These are phyloP conservation scores for Coryphaenoides rupestris DNA, from an alignment of 2,113 vertebrate genomes.

Conservation along the genomic window DNA sequence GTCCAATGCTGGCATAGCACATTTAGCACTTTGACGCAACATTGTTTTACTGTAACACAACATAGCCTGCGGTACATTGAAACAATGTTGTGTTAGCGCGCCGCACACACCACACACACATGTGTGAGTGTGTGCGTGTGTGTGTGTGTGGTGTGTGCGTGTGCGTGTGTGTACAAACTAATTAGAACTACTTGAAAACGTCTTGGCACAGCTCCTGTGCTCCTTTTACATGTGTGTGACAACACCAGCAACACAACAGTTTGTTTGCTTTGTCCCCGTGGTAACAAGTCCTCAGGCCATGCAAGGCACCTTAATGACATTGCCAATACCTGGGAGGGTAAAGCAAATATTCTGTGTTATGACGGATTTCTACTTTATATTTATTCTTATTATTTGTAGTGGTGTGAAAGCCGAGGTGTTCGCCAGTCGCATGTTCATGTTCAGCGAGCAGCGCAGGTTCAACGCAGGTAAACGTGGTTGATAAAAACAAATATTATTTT, in stretches of 20 bases:
- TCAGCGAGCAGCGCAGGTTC: too few species aligned
- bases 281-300: constrained; percentile 80
- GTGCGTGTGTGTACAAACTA: background rate
- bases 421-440: too few species aligned
- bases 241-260: constrained; percentile 72
- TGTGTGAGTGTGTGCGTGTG: background rate
- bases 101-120: background rate
- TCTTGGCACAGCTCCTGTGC: constrained; percentile 50
- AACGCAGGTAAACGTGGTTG: too few species aligned
- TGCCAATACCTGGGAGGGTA: constrained; percentile 60
- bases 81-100: constrained; percentile 9
- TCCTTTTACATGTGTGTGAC: constrained; percentile 70
- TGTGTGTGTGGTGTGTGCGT: too few species aligned
- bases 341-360: constrained; percentile 47
- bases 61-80: background rate
- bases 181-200: constrained; percentile 52
- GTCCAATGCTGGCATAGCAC: too few species aligned
- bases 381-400: too few species aligned
- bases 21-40: constrained; percentile 6
- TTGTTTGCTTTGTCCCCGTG: constrained; percentile 81
- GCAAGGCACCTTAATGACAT: constrained; percentile 67
- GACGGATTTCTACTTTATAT: too few species aligned
- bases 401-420: too few species aligned
- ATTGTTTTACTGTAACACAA: background rate
- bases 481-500: too few species aligned